These are phyloP conservation scores for silkworm (Bombyx mori) DNA, from an alignment of 1,140 invertebrate genomes.

Conservation along the genomic window ASM3026992v2 NC_085123.1:5127001-5127500, in stretches of 20 bases:
- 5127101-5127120: no score
- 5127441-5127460: conserved; percentile 39
- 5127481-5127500: conserved; percentile 48
- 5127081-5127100: no score
- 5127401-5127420: conserved; percentile 49
- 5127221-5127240: conserved; percentile 50
- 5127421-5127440: conserved; percentile 49
- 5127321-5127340: conserved; percentile 55
- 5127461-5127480: conserved; percentile 59
- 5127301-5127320: conserved; percentile 51
- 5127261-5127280: conserved; percentile 19
- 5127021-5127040: no score
- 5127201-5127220: conserved; percentile 52
- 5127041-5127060: no score
- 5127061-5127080: no score
- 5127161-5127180: conserved; percentile 41
- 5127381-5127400: conserved; percentile 44
- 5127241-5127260: conserved; percentile 43
- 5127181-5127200: conserved; percentile 38
- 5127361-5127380: conserved; percentile 5
- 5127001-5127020: no score
- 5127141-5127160: conserved; percentile 43
- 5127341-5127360: conserved; percentile 21
- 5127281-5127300: conserved; percentile 35
- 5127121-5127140: no score